Base-by-base conservation (phyloP, 2,113 vertebrate genomes). In the Litocranius walleri region DNA sequence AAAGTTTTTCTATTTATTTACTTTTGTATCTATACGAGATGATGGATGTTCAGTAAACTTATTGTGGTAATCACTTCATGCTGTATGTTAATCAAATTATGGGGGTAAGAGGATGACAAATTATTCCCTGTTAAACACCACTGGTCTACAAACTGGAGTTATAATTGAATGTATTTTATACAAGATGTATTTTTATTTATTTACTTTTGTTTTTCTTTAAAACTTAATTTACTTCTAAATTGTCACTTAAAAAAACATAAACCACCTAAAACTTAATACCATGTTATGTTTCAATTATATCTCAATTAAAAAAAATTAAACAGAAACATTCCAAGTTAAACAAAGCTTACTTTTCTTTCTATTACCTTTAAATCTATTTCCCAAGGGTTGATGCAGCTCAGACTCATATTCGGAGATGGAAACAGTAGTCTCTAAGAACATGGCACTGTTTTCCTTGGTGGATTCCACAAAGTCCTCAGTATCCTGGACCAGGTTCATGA, bases 341-440 rank as follows among this genome's bases (percentile, higher is more conserved):
- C 4, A 54, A 94, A 91, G 56, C 3, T 84, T 78, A 19, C 77
- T 84, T 61, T 64, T 74, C 29, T 81, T 87, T 80, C 64, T 81
- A 91, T 99, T 99, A 99, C 99, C 99, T 99, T 97, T 94, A 92
- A 95, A 50, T 16, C 89, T 87, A 90, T 94, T 93, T 97, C 93
- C 95, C 92, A 59, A 54, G 29, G 96, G 86, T 43, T 97, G 95
- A 92, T 96, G 81, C 1, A n/a, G 61, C 57, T 98, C 96, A 14
- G 97, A 82, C 57, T 94, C 96, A 54, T 81, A 88, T 7, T 98
- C 96, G 17, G 97, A 97, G 74, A 97, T 71, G 74, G 98, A 84
- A 43, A 95, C 88, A 5, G 92, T 71, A 30, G 95, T 97, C 95
- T 97, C 97, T 0, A 48, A 96, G 52, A 97, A 74, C 0, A 4